Conservation (phyloP, 2,113 vertebrate species). For the Corythoichthys haematopterus region DNA sequence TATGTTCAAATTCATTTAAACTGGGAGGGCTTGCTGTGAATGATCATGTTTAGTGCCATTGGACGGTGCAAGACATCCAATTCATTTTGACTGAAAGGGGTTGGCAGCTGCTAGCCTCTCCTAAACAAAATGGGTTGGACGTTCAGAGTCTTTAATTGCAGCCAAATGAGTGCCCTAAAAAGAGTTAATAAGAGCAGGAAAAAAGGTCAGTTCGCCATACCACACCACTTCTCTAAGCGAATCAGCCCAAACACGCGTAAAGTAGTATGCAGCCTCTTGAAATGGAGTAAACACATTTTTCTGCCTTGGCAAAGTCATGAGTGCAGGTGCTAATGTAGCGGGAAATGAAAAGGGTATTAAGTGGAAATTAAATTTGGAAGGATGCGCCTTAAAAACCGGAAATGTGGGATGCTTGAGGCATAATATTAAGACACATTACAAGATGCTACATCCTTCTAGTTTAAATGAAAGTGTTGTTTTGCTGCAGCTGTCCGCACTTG, state of each 20-base stretch:
- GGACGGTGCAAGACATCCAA: too few relatives aligned
- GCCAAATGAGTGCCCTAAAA: too few relatives aligned
- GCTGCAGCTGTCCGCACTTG: not conserved
- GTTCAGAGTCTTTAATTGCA: too few relatives aligned
- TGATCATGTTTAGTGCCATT: too few relatives aligned
- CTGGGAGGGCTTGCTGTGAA: too few relatives aligned
- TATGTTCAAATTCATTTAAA: not conserved
- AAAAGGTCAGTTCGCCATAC: not conserved
- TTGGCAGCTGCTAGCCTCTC: too few relatives aligned
- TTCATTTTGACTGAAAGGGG: too few relatives aligned
- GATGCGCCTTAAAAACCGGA: not conserved
- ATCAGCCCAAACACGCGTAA: not conserved
- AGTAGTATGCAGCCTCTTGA: not conserved
- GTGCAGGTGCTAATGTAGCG: not conserved
- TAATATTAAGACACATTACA: not conserved
- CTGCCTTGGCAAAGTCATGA: not conserved
- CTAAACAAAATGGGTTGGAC: too few relatives aligned
- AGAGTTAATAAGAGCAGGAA: not conserved
- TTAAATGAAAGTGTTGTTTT: not conserved
- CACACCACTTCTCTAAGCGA: not conserved
- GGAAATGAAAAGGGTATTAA: conserved; percentile 1
- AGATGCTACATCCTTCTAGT: not conserved
- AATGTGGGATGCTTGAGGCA: not conserved
- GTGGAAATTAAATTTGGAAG: conserved; percentile 4
- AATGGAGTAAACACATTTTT: not conserved